These are phyloP conservation scores for Engraulis encrasicolus DNA, from an alignment of 2,113 vertebrate genomes.

Conservation along the genomic window DNA sequence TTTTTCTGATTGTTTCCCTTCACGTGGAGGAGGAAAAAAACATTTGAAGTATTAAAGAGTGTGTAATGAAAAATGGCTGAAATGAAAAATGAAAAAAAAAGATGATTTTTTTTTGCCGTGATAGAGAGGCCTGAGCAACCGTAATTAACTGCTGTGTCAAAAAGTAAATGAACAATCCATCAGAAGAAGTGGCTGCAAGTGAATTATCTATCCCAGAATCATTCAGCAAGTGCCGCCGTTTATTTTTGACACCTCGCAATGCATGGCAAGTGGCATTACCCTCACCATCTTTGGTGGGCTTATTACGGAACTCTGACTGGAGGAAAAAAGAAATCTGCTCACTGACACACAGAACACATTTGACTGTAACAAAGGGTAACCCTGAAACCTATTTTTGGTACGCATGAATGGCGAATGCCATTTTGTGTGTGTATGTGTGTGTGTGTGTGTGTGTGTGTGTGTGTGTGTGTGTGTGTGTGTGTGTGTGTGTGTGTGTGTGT, in stretches of 20 bases:
- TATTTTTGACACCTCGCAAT: slow-evolving; percentile 10
- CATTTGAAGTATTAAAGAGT: background rate
- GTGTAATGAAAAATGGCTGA: background rate
- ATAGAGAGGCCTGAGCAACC: slow-evolving; percentile 45
- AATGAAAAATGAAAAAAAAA: slow-evolving; percentile 21
- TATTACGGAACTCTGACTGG: background rate
- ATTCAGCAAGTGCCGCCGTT: background rate
- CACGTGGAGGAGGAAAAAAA: background rate
- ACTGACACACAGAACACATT: background rate
- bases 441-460: too few species aligned
- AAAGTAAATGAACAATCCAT: slow-evolving; percentile 58
- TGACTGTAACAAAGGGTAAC: slow-evolving; percentile 5
- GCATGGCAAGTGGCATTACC: slow-evolving; percentile 26
- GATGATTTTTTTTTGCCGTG: slow-evolving; percentile 31
- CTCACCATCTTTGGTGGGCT: background rate
- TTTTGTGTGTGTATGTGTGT: too few species aligned
- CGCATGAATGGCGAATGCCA: background rate
- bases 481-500: too few species aligned
- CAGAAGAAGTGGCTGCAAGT: slow-evolving; percentile 41
- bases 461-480: too few species aligned
- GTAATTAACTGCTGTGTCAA: slow-evolving; percentile 57
- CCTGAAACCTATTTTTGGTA: background rate
- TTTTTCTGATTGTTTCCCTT: background rate
- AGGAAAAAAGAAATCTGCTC: background rate
- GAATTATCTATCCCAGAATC: slow-evolving; percentile 50